Base-by-base conservation (phyloP, 2,113 vertebrate species). In the Gopherus flavomarginatus region DNA sequence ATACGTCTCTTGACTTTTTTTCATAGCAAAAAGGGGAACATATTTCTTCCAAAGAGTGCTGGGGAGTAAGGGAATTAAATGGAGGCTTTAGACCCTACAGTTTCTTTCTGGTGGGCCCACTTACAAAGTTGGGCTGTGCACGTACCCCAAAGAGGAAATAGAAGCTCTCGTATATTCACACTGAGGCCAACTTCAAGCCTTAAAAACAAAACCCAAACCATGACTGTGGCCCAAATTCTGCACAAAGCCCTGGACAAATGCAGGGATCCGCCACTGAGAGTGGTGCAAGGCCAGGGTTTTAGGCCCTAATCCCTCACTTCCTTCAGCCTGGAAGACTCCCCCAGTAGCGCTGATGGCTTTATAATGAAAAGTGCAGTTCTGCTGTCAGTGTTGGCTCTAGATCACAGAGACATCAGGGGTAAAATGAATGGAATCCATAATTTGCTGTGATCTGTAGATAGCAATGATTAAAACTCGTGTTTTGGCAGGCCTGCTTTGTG, bases 191-290 rank as follows among this genome's bases (percentile, higher is more conserved):
- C 35, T 69, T 69, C 8, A 21, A 69, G 65, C 65, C 35, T 35
- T 10, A 35, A n/a, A 69, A 69, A 69, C 17, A 1, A 90, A 92
- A 38, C 56, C 29, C 84, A 75, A 85, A 1, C 2, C 26, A 4
- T 2, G 27, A 2, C 81, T 35, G 75, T 13, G 44, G 12, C 50
- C 21, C 26, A 65, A n/a, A 81, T 54, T 94, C n/a, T 85, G 11
- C 4, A 54, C 13, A 0, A 2, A 3, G 0, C 69, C 2, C 2
- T 27, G 47, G 56, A 17, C 1, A 3, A 3, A 12, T 22, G n/a
- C 42, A 47, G 22, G 21, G 72, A 9, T 19, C 31, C 7, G 5
- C 21, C 90, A 35, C 42, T 35, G 27, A 35, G 22, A 16, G 12
- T 42, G 42, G 42, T 85, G n/a, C 72, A 54, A 85, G 89, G 88